Percentiles rank a stretch among this genome's conserved stretches.
These are phyloP conservation scores for Macropis europaea DNA, from an alignment of 2,888 invertebrate species.

Conservation along the genomic window DNA sequence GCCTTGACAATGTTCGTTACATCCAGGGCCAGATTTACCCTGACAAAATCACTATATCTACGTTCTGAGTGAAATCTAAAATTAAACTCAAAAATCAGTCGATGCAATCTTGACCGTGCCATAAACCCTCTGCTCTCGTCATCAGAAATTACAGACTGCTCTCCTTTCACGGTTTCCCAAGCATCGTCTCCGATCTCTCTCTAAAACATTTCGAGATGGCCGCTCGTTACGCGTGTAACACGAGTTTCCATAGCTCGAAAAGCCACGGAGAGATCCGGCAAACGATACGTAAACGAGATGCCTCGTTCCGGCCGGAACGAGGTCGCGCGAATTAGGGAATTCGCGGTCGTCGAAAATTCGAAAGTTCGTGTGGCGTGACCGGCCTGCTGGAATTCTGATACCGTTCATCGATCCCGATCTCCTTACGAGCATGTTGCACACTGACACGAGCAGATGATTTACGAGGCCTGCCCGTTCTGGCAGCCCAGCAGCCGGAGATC, in stretches of 20 bases:
- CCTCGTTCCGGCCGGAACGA: not conserved
- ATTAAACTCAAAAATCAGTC: too few species aligned
- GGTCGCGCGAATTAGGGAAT: conserved; percentile 14
- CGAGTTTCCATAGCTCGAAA: conserved; percentile 1
- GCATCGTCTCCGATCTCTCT: too few species aligned
- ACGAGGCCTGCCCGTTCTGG: conserved; percentile 39
- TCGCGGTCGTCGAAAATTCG: not conserved
- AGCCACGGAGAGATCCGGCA: not conserved
- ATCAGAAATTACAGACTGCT: too few species aligned
- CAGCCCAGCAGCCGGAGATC: conserved; percentile 44
- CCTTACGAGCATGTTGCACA: conserved; percentile 49
- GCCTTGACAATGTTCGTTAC: too few species aligned
- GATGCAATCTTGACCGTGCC: too few species aligned
- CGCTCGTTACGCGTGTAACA: too few species aligned
- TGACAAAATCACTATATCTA: too few species aligned
- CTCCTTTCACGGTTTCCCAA: too few species aligned
- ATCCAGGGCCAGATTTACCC: too few species aligned
- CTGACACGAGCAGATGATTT: conserved; percentile 50
- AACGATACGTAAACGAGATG: not conserved
- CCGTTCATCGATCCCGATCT: conserved; percentile 47
- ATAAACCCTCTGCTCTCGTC: too few species aligned
- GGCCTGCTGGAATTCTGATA: conserved; percentile 33
- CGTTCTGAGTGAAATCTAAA: too few species aligned
- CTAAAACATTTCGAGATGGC: too few species aligned
- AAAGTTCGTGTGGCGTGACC: not conserved